Conservation (phyloP, 64 coral and sea anemone species). For the Stichodactyla mertensii region DNA sequence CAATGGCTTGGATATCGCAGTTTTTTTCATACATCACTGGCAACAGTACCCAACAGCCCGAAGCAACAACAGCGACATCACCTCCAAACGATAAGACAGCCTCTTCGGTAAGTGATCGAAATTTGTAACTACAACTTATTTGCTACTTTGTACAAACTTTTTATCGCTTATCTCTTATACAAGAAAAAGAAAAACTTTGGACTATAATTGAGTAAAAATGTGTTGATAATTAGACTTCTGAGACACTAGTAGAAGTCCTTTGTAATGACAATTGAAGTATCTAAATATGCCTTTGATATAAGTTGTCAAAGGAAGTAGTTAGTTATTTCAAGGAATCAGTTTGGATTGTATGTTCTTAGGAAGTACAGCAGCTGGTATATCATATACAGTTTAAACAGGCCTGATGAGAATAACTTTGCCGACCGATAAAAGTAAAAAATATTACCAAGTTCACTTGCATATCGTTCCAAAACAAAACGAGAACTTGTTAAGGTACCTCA, state of each 20-base stretch:
- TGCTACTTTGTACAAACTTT: neutral
- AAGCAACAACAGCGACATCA: neutral
- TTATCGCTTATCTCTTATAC: neutral
- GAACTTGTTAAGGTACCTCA: neutral
- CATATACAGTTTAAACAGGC: neutral
- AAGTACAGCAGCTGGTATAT: neutral
- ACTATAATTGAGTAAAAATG: neutral
- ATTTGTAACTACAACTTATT: neutral
- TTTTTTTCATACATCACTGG: constrained; percentile 7
- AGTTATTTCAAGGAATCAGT: constrained; percentile 2
- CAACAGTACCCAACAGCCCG: neutral
- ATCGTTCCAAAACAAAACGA: neutral
- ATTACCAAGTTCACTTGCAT: neutral
- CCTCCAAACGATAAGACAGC: neutral
- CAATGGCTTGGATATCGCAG: constrained; percentile 9
- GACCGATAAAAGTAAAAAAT: neutral
- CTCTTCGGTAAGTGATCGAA: neutral
- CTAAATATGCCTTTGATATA: neutral
- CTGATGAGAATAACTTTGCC: neutral
- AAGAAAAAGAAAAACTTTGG: neutral
- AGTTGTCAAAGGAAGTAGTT: neutral
- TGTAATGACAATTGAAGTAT: neutral
- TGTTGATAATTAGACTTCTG: neutral
- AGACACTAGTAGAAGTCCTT: neutral
- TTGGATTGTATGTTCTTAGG: neutral